Base-by-base conservation (phyloP, 2,797 vertebrate genomes). In the Gobio occitaniae region DNA sequence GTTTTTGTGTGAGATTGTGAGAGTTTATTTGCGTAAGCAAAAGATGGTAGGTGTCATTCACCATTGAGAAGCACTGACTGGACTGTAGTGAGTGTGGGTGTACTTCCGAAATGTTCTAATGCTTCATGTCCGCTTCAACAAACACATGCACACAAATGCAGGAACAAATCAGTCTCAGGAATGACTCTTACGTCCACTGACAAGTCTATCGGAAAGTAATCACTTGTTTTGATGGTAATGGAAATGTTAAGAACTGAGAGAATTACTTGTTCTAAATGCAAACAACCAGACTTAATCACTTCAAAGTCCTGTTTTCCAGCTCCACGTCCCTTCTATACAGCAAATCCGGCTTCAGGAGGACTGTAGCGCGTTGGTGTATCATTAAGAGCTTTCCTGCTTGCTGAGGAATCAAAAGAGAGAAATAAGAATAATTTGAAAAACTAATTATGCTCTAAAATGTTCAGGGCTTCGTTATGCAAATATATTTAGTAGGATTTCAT, bases 11-110 rank as follows among this genome's bases (percentile, higher is more conserved):
- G 41, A 44, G 41, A 44, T n/a, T 77, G 38, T 70, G 78, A 54
- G 63, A 68, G 29, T 75, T 29, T 59, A 66, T 69, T 56, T 82
- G 72, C 66, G 75, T 69, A 80, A 84, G 86, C 32, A 4, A 44
- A 61, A 61, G 82, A 80, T 74, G 50, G 69, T 52, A 82, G 56
- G 83, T 77, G 74, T 59, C 78, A 76, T 76, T 70, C 71, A 76
- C 41, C 71, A 84, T 70, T 85, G 86, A 87, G 75, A 78, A 77
- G 59, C 70, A 75, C 48, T 81, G 70, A 71, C 78, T 77, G 66
- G 65, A 81, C 79, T 81, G 29, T 76, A 74, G 63, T 66, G 71
- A 84, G 71, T 56, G 86, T 87, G 86, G 86, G 86, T 47, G 82
- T 82, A 72, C 50, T 87, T 84, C 54, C 36, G 16, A 65, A 75